These are phyloP conservation scores for Anoplophora glabripennis DNA, from an alignment of 1,140 invertebrate genomes.

Conservation along the genomic window DNA sequence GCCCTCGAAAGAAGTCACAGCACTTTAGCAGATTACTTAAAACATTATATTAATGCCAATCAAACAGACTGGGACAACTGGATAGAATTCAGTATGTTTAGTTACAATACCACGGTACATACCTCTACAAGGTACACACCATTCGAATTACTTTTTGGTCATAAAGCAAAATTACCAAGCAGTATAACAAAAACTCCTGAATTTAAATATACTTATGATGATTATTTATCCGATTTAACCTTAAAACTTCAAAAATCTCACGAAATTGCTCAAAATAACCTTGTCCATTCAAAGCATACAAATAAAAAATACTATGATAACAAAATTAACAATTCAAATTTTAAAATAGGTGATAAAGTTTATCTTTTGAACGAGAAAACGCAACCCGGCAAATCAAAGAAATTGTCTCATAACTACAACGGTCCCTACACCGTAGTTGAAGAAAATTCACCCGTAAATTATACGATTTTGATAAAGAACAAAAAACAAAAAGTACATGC, in stretches of 20 bases:
- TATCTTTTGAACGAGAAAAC: no score
- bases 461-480: no score
- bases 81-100: conserved; percentile 44
- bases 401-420: no score
- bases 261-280: conserved; percentile 35
- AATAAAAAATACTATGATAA: conserved; percentile 33
- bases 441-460: no score
- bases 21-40: conserved; percentile 48
- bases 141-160: conserved; percentile 37
- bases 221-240: conserved; percentile 30
- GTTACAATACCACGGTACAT: conserved; percentile 44
- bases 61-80: conserved; percentile 47
- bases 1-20: conserved; percentile 45
- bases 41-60: conserved; percentile 44
- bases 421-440: no score
- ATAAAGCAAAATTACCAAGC: conserved; percentile 11
- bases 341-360: conserved; percentile 33
- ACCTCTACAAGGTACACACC: conserved; percentile 35
- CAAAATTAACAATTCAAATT: conserved; percentile 17
- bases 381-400: no score
- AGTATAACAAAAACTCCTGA: conserved; percentile 15
- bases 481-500: no score
- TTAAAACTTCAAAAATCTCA: conserved; percentile 34
- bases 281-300: conserved; percentile 29
- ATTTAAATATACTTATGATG: conserved; percentile 33